phyloP scores from a whole-genome alignment of 2,797 vertebrate genomes.

The Cryptoprocta ferox region DNA sequence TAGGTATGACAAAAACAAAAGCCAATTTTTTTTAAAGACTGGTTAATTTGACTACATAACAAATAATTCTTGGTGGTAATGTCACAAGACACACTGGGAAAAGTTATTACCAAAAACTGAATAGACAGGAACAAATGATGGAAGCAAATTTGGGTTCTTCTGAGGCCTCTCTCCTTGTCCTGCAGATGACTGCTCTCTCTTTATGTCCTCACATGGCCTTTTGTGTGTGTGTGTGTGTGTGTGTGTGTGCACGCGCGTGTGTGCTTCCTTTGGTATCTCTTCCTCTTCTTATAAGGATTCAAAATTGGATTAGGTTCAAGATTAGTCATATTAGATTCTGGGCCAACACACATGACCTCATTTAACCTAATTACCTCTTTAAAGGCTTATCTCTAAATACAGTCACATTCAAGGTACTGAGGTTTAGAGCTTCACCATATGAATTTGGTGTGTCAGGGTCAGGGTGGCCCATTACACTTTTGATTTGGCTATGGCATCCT shows the following conservation, averaged over 20 bases:
- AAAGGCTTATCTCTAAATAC: background rate
- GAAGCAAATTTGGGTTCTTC: background rate
- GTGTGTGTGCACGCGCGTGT: background rate
- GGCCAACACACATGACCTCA: background rate
- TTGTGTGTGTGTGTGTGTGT: background rate
- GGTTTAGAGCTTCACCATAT: background rate
- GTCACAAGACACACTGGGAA: background rate
- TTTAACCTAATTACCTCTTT: background rate
- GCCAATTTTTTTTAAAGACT: background rate
- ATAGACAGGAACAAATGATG: background rate
- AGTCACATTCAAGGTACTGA: background rate
- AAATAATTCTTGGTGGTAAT: background rate
- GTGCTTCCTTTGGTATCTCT: background rate
- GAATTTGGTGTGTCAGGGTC: accelerated
- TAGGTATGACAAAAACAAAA: background rate
- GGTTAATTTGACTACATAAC: background rate
- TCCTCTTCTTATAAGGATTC: background rate
- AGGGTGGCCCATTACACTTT: background rate
- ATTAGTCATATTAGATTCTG: background rate
- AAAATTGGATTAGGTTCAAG: background rate
- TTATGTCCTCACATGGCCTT: background rate
- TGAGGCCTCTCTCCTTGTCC: background rate
- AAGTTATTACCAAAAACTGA: background rate
- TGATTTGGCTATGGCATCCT: background rate
- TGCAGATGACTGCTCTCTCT: background rate